Conservation (phyloP, 2,888 invertebrate species). For the Patella caerulea region DNA sequence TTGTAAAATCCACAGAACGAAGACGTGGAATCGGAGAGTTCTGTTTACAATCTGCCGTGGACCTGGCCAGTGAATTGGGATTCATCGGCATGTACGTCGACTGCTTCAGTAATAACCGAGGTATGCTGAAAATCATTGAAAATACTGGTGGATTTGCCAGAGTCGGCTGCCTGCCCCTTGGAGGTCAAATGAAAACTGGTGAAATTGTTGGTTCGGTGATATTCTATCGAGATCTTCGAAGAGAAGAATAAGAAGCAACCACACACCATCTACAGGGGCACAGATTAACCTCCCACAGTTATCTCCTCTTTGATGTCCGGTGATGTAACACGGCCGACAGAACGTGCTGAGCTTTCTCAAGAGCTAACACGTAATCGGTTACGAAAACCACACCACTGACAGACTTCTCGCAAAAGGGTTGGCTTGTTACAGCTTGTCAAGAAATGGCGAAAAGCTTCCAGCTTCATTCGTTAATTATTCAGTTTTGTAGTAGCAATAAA, state of each 20-base stretch:
- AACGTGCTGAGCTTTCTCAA: too few relatives aligned
- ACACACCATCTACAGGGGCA: too few relatives aligned
- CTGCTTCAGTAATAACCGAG: conserved; percentile 41
- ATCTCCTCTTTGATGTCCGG: too few relatives aligned
- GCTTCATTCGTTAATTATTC: neutral
- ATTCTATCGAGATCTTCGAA: conserved; percentile 34
- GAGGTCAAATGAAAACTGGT: conserved; percentile 36
- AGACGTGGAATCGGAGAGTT: conserved; percentile 46
- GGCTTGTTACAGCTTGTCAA: conserved; percentile 1
- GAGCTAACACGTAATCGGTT: neutral
- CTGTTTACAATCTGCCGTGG: conserved; percentile 36
- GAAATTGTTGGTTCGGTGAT: conserved; percentile 32
- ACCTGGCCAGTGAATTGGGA: conserved; percentile 41
- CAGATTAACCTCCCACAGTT: too few relatives aligned
- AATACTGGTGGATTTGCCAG: conserved; percentile 33
- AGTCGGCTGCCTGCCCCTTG: conserved; percentile 41
- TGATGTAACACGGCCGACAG: too few relatives aligned
- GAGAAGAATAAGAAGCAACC: conserved; percentile 1
- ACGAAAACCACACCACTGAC: neutral
- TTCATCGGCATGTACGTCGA: conserved; percentile 46
- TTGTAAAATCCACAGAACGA: conserved; percentile 40
- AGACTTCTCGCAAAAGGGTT: neutral
- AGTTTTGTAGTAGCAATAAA: too few relatives aligned
- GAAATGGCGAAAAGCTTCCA: neutral
- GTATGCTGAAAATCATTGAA: conserved; percentile 42